These are phyloP conservation scores for Enteromius argenteus DNA, from an alignment of 2,797 vertebrate genomes.

Conservation along the genomic window DNA sequence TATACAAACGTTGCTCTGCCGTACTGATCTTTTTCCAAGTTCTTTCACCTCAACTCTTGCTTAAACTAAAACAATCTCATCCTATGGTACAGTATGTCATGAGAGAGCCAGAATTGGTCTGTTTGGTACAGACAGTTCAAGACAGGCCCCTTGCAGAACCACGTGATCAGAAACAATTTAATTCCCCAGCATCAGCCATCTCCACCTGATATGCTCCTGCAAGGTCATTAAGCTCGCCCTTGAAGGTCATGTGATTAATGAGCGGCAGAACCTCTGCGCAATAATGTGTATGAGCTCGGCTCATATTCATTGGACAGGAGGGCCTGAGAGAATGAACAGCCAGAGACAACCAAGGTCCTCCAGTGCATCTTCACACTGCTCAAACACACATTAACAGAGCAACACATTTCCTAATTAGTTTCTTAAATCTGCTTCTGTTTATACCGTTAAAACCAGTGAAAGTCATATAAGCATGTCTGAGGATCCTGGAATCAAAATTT, in stretches of 20 bases:
- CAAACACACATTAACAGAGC: constrained; percentile 60
- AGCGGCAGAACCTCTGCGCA: constrained; percentile 95
- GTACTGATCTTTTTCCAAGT: neutral
- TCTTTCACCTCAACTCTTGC: neutral
- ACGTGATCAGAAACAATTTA: constrained; percentile 99
- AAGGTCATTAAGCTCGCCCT: constrained; percentile 99
- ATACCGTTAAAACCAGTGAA: neutral
- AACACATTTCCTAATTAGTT: constrained; percentile 15
- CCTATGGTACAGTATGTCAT: neutral
- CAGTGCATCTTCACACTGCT: constrained; percentile 70
- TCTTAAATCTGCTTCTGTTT: constrained; percentile 12
- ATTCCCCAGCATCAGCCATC: constrained; percentile 97
- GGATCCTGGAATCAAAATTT: neutral
- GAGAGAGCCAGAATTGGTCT: constrained; percentile 47
- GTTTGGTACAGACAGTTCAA: constrained; percentile 63
- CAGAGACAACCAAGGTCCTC: constrained; percentile 72
- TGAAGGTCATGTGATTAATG: constrained; percentile 99
- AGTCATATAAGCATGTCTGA: neutral
- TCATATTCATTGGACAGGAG: constrained; percentile 95
- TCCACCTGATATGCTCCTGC: constrained; percentile 99
- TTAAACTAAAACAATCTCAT: neutral
- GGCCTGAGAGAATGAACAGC: constrained; percentile 87
- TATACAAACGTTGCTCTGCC: constrained; percentile 2
- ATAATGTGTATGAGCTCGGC: constrained; percentile 89
- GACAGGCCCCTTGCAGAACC: constrained; percentile 71